phyloP scores from a whole-genome alignment of 1,140 invertebrate species.

The Eumeta japonica region DNA sequence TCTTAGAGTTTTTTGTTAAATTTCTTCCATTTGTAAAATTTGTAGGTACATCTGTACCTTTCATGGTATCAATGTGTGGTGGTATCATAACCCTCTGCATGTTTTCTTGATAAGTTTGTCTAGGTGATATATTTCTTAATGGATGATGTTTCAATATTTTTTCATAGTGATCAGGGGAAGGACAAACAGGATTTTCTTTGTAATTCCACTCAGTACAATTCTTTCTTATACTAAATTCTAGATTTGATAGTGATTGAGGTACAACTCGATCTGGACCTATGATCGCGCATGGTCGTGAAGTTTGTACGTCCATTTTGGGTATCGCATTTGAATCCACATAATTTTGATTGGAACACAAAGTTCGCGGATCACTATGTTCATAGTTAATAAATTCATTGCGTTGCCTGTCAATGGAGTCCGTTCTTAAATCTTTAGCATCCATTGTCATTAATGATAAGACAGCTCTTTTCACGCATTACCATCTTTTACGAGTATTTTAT shows the following conservation, averaged over 20 bases:
- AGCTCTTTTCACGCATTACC: conserved; percentile 12
- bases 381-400: conserved; percentile 37
- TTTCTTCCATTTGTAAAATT: too few species aligned
- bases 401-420: conserved; percentile 27
- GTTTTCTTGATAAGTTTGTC: conserved; percentile 56
- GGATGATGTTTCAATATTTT: conserved; percentile 35
- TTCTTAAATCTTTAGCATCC: conserved; percentile 46
- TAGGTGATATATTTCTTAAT: conserved; percentile 50
- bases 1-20: too few species aligned
- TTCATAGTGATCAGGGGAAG: conserved; percentile 33
- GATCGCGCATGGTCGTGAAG: conserved; percentile 47
- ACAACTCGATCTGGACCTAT: conserved; percentile 48
- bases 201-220: conserved; percentile 1
- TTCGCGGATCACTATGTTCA: conserved; percentile 24
- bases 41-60: background rate
- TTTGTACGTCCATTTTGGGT: conserved; percentile 36
- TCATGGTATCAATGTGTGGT: too few species aligned
- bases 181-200: conserved; percentile 4
- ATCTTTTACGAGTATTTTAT: conserved; percentile 10
- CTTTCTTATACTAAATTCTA: too few species aligned
- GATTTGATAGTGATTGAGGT: conserved; percentile 28
- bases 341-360: too few species aligned
- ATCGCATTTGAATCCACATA: conserved; percentile 35
- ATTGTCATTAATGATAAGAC: conserved; percentile 24
- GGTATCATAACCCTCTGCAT: conserved; percentile 52